Evolutionary conservation across 1,140 invertebrate species (phyloP).

Genomic region (Zaprionus inermis): DNA sequence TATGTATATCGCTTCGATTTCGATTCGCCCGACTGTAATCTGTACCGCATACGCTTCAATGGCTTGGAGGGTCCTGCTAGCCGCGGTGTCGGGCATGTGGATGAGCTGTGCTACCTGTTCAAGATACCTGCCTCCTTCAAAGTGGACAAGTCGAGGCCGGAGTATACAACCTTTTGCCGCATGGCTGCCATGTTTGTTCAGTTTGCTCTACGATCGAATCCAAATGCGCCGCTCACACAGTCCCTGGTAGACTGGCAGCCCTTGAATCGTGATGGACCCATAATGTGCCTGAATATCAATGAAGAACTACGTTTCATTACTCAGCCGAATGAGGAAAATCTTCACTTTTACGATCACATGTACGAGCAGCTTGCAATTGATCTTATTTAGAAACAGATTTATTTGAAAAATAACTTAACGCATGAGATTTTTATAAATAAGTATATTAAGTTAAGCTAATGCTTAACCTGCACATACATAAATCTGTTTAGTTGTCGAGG

Average conservation of each 20-base stretch:
- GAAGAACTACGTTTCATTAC: slow-evolving; percentile 73
- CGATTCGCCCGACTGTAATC: slow-evolving; percentile 73
- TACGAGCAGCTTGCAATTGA: slow-evolving; percentile 42
- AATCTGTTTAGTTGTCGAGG: neutral
- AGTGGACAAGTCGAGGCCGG: slow-evolving; percentile 66
- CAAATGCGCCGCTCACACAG: slow-evolving; percentile 61
- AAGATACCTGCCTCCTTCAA: slow-evolving; percentile 84
- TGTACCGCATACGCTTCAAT: slow-evolving; percentile 55
- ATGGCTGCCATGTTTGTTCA: slow-evolving; percentile 84
- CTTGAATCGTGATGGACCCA: slow-evolving; percentile 49
- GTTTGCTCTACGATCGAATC: slow-evolving; percentile 83
- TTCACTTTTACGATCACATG: slow-evolving; percentile 62
- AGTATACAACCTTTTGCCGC: slow-evolving; percentile 77
- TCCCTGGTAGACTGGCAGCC: slow-evolving; percentile 76
- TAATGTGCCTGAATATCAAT: slow-evolving; percentile 83
- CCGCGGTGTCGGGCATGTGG: slow-evolving; percentile 86
- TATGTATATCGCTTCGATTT: slow-evolving; percentile 85
- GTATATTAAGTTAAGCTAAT: neutral
- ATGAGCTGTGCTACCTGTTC: slow-evolving; percentile 88
- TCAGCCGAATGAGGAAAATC: slow-evolving; percentile 80
- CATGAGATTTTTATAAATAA: neutral
- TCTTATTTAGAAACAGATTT: slow-evolving; percentile 34
- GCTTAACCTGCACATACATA: neutral
- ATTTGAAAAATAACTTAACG: too few relatives aligned
- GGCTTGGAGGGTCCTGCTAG: slow-evolving; percentile 53